These are phyloP conservation scores for Asbolus verrucosus DNA, from an alignment of 1,140 invertebrate genomes.

Conservation along the genomic window DNA sequence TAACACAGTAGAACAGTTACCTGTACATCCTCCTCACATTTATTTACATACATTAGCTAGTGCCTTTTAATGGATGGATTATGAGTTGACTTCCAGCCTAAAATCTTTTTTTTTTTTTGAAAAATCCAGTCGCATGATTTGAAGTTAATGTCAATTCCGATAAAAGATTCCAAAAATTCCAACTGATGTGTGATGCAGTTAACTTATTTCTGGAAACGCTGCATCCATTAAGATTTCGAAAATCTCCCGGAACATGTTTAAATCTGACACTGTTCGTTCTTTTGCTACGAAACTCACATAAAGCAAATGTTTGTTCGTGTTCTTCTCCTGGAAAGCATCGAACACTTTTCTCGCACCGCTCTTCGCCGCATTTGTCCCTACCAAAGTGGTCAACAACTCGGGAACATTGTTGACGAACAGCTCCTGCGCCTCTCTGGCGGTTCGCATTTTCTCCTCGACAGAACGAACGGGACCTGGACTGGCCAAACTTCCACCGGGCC, in stretches of 20 bases:
- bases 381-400: constrained; percentile 83
- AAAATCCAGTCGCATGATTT: constrained; percentile 17
- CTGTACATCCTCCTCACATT: constrained; percentile 25
- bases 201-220: constrained; percentile 79
- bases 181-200: constrained; percentile 2
- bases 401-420: constrained; percentile 80
- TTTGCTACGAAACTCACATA: too few species aligned
- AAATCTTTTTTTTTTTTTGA: constrained; percentile 5
- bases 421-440: constrained; percentile 73
- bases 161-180: constrained; percentile 23
- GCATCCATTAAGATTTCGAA: constrained; percentile 80
- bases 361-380: constrained; percentile 86
- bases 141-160: neutral
- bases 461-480: constrained; percentile 69
- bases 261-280: too few species aligned
- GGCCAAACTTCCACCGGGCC: constrained; percentile 83
- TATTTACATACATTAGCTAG: constrained; percentile 23
- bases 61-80: constrained; percentile 12
- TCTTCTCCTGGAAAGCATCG: constrained; percentile 86
- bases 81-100: too few species aligned
- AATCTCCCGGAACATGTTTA: constrained; percentile 75
- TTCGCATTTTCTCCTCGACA: constrained; percentile 78
- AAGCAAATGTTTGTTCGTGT: constrained; percentile 91
- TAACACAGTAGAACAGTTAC: neutral
- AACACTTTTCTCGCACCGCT: constrained; percentile 89